These are phyloP conservation scores for Stomorhina lunata DNA, from an alignment of 2,888 invertebrate species.

Conservation along the genomic window DNA sequence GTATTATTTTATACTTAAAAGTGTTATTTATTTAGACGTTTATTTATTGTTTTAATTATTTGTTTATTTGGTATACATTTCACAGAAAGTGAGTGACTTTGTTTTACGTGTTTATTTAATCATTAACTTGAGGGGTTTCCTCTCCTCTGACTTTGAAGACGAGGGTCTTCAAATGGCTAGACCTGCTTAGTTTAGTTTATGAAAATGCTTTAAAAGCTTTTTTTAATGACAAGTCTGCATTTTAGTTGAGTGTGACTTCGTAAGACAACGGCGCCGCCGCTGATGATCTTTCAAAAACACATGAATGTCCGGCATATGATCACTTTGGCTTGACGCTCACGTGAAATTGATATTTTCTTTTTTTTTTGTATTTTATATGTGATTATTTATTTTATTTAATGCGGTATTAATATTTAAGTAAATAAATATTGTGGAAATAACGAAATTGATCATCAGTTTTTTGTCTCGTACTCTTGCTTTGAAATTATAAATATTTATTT, in stretches of 20 bases:
- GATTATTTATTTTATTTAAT: not conserved
- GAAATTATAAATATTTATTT: not conserved
- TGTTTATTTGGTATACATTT: not conserved
- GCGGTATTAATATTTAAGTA: not conserved
- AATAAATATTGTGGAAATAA: not conserved
- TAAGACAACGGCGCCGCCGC: not conserved
- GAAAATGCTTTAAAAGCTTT: too few relatives aligned
- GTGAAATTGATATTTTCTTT: constrained; percentile 33
- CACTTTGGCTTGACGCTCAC: constrained; percentile 34
- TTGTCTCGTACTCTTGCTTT: not conserved
- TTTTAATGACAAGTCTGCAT: too few relatives aligned
- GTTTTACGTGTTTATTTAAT: constrained; percentile 13
- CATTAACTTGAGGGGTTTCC: constrained; percentile 5
- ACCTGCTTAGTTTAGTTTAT: too few relatives aligned
- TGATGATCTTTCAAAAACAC: not conserved
- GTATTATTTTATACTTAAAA: not conserved
- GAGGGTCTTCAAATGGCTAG: too few relatives aligned
- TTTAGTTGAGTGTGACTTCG: not conserved
- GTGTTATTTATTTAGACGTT: not conserved
- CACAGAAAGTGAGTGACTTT: not conserved
- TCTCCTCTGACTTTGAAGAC: not conserved
- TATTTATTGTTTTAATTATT: not conserved
- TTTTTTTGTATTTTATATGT: not conserved
- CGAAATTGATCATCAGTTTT: not conserved
- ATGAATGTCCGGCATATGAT: constrained; percentile 37